These are phyloP conservation scores for Blennius ocellaris DNA, from an alignment of 2,113 vertebrate species.

Conservation along the genomic window DNA sequence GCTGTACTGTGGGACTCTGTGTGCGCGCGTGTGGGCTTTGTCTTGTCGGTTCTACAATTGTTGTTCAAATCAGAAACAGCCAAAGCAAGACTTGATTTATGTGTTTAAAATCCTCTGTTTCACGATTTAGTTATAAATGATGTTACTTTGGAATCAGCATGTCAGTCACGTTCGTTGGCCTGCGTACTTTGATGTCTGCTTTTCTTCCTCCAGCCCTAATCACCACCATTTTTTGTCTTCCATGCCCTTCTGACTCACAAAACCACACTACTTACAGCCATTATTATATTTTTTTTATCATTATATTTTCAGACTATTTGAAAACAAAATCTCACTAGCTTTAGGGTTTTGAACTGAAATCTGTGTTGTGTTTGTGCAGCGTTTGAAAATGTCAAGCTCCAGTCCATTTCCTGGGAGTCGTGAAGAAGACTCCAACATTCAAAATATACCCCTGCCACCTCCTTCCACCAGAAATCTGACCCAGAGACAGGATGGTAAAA, in stretches of 20 bases:
- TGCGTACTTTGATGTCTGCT: conserved; percentile 15
- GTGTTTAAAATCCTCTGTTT: conserved; percentile 11
- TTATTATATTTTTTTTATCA: background rate
- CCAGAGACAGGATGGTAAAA: background rate
- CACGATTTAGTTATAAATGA: background rate
- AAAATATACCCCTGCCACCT: background rate
- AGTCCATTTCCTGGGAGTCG: background rate
- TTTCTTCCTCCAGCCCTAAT: conserved; percentile 6
- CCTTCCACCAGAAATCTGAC: background rate
- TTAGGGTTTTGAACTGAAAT: background rate
- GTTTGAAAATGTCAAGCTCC: background rate
- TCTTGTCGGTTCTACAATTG: conserved; percentile 10
- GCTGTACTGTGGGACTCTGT: too few relatives aligned
- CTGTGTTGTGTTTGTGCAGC: background rate
- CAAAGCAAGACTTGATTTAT: conserved; percentile 8
- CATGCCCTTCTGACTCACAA: background rate
- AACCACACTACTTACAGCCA: background rate
- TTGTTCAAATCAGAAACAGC: conserved; percentile 6
- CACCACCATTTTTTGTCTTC: background rate
- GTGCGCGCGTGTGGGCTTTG: background rate
- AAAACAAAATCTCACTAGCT: background rate
- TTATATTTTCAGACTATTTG: background rate
- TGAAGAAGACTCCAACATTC: background rate
- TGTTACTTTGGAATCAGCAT: background rate
- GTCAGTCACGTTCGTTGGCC: conserved; percentile 11